phyloP scores from a whole-genome alignment of 2,113 vertebrate species.

The Synodontis membranacea region DNA sequence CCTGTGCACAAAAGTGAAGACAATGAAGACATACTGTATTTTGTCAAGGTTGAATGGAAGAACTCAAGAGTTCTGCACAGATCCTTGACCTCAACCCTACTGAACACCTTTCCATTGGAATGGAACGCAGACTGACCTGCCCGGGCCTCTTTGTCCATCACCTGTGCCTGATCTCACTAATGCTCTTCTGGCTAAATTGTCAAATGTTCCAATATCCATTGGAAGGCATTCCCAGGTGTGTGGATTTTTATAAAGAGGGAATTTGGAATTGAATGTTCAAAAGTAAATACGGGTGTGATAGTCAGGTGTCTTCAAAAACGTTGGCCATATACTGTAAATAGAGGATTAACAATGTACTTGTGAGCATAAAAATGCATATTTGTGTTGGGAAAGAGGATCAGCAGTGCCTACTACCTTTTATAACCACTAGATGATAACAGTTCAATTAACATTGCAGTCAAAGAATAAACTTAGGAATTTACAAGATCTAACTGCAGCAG shows the following conservation, averaged over 20 bases:
- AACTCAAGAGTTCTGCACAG: neutral
- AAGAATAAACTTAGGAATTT: slow-evolving; percentile 54
- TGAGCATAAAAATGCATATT: neutral
- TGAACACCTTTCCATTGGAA: neutral
- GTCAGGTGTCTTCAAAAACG: neutral
- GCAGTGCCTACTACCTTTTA: slow-evolving; percentile 59
- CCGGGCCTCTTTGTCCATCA: neutral
- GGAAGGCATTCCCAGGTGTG: neutral
- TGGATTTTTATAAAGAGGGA: neutral
- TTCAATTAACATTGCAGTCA: slow-evolving; percentile 56
- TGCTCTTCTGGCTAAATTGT: neutral
- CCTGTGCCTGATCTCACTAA: neutral
- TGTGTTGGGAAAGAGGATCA: slow-evolving; percentile 40
- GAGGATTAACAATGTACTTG: slow-evolving; percentile 6
- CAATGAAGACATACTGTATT: neutral
- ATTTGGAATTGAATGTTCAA: neutral
- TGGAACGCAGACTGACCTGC: neutral
- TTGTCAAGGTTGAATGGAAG: neutral
- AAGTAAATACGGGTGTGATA: neutral
- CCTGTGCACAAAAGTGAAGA: neutral
- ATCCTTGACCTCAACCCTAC: neutral
- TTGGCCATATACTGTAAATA: neutral
- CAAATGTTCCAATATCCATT: neutral
- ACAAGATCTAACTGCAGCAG: slow-evolving; percentile 51
- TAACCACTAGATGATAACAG: slow-evolving; percentile 63